A percentile compares a stretch with the other conserved stretches of the same genome.
Conservation (phyloP, 2,113 vertebrate species). For the Brienomyrus longianalis region DNA sequence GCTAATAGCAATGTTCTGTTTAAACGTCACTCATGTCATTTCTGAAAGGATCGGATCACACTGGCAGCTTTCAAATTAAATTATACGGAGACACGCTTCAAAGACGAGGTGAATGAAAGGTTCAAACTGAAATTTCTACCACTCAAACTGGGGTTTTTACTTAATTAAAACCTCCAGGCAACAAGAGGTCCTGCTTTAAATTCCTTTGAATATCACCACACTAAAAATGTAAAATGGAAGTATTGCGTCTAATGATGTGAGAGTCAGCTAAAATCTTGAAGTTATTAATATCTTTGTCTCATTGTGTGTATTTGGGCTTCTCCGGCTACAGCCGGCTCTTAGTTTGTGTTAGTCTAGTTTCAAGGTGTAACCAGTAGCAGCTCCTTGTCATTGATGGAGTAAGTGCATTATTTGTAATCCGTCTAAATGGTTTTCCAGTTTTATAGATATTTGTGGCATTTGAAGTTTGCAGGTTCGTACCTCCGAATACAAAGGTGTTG, state of each 20-base stretch:
- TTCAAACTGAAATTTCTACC: constrained; percentile 96
- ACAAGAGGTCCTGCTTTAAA: constrained; percentile 97
- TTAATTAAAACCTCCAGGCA: constrained; percentile 99
- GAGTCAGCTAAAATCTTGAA: constrained; percentile 90
- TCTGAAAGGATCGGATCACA: constrained; percentile 81
- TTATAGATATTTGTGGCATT: neutral
- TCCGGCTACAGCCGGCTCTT: neutral
- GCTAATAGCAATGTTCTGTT: constrained; percentile 80
- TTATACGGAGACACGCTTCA: constrained; percentile 81
- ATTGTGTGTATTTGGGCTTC: neutral
- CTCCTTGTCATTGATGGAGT: neutral
- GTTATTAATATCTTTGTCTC: constrained; percentile 37
- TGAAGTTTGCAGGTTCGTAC: neutral
- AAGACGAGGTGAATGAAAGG: constrained; percentile 59
- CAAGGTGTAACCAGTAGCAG: neutral
- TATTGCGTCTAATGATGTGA: constrained; percentile 90
- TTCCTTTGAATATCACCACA: constrained; percentile 99
- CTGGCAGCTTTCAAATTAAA: constrained; percentile 83
- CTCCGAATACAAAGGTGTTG: neutral
- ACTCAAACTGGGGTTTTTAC: constrained; percentile 99
- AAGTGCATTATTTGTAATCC: neutral
- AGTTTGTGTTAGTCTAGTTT: constrained; percentile 38
- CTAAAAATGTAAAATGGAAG: constrained; percentile 99
- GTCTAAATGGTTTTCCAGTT: neutral
- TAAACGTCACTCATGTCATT: constrained; percentile 94